phyloP scores from a whole-genome alignment of 2,888 invertebrate species.

The Stratiomys singularior region DNA sequence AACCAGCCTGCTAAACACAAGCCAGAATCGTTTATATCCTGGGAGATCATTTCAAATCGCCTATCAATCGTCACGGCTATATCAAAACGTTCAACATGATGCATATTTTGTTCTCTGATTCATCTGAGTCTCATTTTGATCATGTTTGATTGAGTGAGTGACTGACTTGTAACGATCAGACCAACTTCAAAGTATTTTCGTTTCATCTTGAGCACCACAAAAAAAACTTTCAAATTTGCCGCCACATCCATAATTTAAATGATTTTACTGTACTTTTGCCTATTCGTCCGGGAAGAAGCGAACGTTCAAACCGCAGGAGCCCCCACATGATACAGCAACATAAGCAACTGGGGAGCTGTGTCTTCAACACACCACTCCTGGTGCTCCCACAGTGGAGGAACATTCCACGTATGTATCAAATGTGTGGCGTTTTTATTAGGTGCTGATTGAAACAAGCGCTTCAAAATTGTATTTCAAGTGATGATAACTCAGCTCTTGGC shows the following conservation, averaged over 20 bases:
- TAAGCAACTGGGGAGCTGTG: no score
- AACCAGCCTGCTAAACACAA: background rate
- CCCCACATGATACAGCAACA: background rate
- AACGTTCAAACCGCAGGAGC: background rate
- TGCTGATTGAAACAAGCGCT: conserved; percentile 35
- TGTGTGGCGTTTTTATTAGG: conserved; percentile 34
- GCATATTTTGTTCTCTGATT: background rate
- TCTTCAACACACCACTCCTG: no score
- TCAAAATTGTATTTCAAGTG: conserved; percentile 27
- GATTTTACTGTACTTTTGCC: conserved; percentile 27
- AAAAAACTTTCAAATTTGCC: conserved; percentile 23
- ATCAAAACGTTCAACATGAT: conserved; percentile 2
- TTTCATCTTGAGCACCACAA: conserved; percentile 9
- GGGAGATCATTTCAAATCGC: background rate
- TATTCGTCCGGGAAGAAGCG: background rate
- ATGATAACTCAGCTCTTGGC: conserved; percentile 19
- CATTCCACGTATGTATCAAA: conserved; percentile 1
- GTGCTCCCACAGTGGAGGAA: no score
- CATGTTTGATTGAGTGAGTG: conserved; percentile 29
- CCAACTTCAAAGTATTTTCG: conserved; percentile 20
- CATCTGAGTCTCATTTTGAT: background rate
- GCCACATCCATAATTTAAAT: conserved; percentile 39
- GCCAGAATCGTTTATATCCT: background rate
- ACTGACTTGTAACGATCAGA: conserved; percentile 32
- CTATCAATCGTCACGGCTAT: conserved; percentile 10